Percentiles rank a stretch among this genome's conserved stretches.
phyloP scores from a whole-genome alignment of 2,797 vertebrate genomes.

The Enteromius anoplus region DNA sequence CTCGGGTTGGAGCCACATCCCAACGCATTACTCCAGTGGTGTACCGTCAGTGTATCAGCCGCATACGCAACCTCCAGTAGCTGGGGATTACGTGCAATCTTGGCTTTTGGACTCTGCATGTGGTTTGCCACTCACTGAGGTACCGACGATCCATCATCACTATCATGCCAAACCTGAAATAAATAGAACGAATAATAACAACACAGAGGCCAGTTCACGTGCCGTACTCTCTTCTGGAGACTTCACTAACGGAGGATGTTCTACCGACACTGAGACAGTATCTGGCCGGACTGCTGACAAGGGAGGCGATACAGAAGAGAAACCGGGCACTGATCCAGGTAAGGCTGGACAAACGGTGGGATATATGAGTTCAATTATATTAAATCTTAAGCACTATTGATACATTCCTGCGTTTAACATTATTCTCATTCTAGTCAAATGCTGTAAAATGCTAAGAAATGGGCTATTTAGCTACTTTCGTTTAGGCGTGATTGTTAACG shows the following conservation, averaged over 20 bases:
- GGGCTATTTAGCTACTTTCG: background rate
- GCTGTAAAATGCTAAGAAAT: background rate
- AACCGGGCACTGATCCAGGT: conserved; percentile 90
- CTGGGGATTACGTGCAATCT: conserved; percentile 90
- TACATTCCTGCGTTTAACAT: background rate
- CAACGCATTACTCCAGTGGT: conserved; percentile 81
- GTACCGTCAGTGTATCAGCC: conserved; percentile 88
- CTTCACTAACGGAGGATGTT: conserved; percentile 88
- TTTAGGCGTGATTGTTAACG: background rate
- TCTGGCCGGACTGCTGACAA: conserved; percentile 80
- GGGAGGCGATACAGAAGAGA: conserved; percentile 86
- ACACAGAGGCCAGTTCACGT: conserved; percentile 85
- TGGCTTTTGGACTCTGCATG: conserved; percentile 93
- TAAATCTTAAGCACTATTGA: background rate
- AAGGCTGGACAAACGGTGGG: conserved; percentile 75
- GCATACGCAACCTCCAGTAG: conserved; percentile 84
- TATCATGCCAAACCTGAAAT: conserved; percentile 92
- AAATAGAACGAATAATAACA: conserved; percentile 82
- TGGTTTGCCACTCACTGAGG: conserved; percentile 89
- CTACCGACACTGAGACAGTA: conserved; percentile 85
- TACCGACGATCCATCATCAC: conserved; percentile 84
- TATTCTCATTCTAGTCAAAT: background rate
- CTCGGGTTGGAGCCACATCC: conserved; percentile 89
- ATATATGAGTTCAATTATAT: conserved; percentile 28
- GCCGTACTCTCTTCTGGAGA: conserved; percentile 88